Percentiles rank a stretch among this genome's conserved stretches.
Evolutionary conservation across 2,113 vertebrate species (phyloP).

Genomic region (Nyctibius bracteatus): DNA sequence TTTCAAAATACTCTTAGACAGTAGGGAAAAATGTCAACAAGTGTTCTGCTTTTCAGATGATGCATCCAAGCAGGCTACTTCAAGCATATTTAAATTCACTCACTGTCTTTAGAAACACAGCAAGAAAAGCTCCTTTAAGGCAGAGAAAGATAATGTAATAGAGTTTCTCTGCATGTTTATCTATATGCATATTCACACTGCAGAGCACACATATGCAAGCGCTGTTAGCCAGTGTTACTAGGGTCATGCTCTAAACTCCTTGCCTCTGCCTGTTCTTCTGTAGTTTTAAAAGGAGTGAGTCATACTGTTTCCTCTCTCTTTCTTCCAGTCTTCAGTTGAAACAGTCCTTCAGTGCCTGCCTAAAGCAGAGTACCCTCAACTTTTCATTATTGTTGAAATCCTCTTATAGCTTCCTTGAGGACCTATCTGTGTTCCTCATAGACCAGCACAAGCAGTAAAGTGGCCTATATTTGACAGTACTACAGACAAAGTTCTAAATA

Average conservation of each 20-base stretch:
- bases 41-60: background rate
- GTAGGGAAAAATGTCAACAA: background rate
- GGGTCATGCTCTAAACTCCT: background rate
- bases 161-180: background rate
- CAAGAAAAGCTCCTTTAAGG: background rate
- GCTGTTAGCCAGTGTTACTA: background rate
- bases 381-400: background rate
- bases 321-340: background rate
- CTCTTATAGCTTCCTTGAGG: background rate
- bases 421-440: background rate
- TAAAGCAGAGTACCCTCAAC: background rate
- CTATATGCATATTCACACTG: background rate
- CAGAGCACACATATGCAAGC: accelerated
- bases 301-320: background rate
- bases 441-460: background rate
- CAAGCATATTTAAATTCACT: background rate
- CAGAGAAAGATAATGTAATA: background rate
- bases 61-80: background rate
- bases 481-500: background rate
- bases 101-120: background rate
- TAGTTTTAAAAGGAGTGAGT: background rate
- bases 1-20: background rate
- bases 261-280: background rate
- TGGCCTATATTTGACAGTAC: background rate
- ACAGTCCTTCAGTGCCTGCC: background rate